These are phyloP conservation scores for Sogatella furcifera DNA, from an alignment of 1,140 invertebrate species.

Conservation along the genomic window DNA sequence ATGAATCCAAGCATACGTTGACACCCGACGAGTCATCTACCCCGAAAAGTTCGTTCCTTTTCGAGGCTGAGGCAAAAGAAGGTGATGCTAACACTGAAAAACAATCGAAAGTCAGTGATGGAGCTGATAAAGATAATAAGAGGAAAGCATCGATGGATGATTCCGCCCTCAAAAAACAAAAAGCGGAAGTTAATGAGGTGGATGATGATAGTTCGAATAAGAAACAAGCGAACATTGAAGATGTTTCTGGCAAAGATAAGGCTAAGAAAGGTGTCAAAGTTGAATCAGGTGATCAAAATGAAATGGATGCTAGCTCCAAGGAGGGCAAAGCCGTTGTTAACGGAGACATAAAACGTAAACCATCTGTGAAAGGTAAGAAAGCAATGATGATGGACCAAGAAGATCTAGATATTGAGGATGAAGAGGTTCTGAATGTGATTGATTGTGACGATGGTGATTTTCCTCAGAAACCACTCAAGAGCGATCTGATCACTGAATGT, in stretches of 20 bases:
- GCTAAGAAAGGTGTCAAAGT: not conserved
- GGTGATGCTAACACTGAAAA: not conserved
- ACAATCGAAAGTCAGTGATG: not conserved
- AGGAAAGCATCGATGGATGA: constrained; percentile 1
- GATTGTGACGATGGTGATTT: not conserved
- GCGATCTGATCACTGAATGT: no score
- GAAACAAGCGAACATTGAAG: constrained; percentile 11
- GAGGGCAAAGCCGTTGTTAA: no score
- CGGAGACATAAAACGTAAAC: not conserved
- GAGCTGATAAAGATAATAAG: constrained; percentile 25
- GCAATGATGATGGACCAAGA: not conserved
- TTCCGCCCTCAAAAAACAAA: no score
- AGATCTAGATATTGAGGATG: constrained; percentile 3
- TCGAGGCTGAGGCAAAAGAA: not conserved
- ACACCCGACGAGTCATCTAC: constrained; percentile 4
- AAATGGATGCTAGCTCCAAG: no score
- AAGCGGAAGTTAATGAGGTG: no score
- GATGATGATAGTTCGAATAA: not conserved
- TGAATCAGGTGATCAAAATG: no score
- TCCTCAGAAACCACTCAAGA: not conserved
- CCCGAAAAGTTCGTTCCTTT: not conserved
- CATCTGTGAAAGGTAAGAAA: not conserved
- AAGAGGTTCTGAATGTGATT: constrained; percentile 4
- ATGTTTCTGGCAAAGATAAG: constrained; percentile 1
- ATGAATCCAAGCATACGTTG: constrained; percentile 32